Base-by-base conservation (phyloP, 2,797 vertebrate species). In the Sebastolobus altivelis region DNA sequence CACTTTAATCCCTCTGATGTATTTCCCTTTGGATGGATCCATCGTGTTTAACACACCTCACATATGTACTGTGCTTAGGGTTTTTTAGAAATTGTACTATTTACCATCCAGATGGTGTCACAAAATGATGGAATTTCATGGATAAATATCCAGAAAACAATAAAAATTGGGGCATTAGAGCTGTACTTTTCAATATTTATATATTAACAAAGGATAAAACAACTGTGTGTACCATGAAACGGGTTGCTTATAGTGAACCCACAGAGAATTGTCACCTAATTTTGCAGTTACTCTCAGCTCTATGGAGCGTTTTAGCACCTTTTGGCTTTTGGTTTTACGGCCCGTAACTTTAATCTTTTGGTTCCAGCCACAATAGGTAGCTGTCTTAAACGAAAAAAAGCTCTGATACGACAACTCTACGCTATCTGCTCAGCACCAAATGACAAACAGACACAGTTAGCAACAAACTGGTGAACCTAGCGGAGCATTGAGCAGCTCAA, bases 1-100 rank as follows among this genome's bases (percentile, higher is more conserved):
- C 68, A 77, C 59, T 72, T 43, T 31, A 56, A 67, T 61, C 46
- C 18, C 22, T 69, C 18, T 69, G 35, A 76, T 33, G 31, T 22
- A 22, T 55, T 67, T 77, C 56, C 3, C 49, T 60, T 63, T n/a
- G 8, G 25, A 43, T 16, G 22, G 22, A 71, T 62, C 52, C 54
- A 5, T 13, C 38, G 31, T 40, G 12, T 29, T 20, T 73, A 46
- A 60, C 54, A 27, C 7, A 38, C 7, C 40, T 67, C 62, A 59
- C 49, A 29, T 31, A 29, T 16, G 10, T 12, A 29, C 14, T 16
- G 43, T 49, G 29, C 6, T 71, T 2, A 31, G 31, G 25, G 8
- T 20, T 49, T 58, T 59, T 37, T 49, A 60, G 22, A 68, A 37
- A 46, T 43, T 31, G 14, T 18, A 59, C 14, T 18, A 25, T 25